Evolutionary conservation across 92 coral and sea anemone species (phyloP), one percentile per base, ranked within the genome.

Genomic region (Palythoa grandis): DNA sequence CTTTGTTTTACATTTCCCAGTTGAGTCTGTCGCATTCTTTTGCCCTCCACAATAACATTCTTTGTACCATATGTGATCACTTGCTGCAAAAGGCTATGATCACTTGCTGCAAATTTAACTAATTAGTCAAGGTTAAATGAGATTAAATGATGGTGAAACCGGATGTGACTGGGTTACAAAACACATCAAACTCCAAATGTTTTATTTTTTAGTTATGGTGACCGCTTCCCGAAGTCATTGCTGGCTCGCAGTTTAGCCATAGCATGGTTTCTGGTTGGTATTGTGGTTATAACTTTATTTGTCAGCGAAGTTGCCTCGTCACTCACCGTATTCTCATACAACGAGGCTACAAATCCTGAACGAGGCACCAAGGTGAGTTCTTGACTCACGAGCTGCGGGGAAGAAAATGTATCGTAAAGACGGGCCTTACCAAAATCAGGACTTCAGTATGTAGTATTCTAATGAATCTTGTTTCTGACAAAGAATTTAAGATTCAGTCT

Each of bases 241-340:
- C 85, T 63, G 76, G 92, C 94, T 48, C 90, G 96, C 11, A 73
- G 85, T 40, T 88, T 93, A 23, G 39, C 92, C 37, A 72, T 91
- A 6, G 10, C 82, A 43, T 93, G 96, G 96, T 61, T 93, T 39
- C 87, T 93, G n/a, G 54, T 83, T 76, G 93, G 95, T 10, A 70
- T 84, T 15, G 84, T 93, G 5, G 77, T 91, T 14, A 72, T 78
- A 1, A 43, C 87, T 43, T 35, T 93, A 52, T 91, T 93, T 43
- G 93, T 91, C 35, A 73, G 90, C 17, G 74, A 85, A 22, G 89
- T 93, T 20, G 54, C 96, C 14, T 83, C 93, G 40, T 91, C 93
- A 54, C 90, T 91, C 1, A 61, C 60, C 24, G 93, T 87, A 20
- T 79, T 79, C 57, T 16, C 72, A 4, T 67, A 79, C 57, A 79